These are phyloP conservation scores for Drosophila lowei DNA, from an alignment of 1,140 invertebrate species.

Conservation along the genomic window DNA sequence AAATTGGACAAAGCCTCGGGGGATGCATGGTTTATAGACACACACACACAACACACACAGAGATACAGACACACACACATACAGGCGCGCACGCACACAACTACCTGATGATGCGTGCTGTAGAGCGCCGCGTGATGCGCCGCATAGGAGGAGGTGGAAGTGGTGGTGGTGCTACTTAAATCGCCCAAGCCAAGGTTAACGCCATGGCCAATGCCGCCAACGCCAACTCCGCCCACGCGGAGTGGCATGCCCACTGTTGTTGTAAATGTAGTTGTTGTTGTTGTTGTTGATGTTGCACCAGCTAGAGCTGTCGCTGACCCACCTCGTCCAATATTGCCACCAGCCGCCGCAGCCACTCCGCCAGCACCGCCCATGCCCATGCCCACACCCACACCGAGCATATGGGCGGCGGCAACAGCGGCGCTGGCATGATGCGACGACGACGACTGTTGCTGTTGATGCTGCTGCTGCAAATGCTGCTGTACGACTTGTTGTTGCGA, in stretches of 20 bases:
- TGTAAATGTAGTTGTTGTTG: constrained; percentile 63
- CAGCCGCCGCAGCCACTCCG: constrained; percentile 27
- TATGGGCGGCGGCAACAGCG: constrained; percentile 60
- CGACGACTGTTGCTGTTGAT: constrained; percentile 28
- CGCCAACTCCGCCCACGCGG: constrained; percentile 44
- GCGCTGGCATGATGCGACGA: constrained; percentile 56
- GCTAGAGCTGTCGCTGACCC: constrained; percentile 66
- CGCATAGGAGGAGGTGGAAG: constrained; percentile 56
- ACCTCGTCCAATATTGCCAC: constrained; percentile 69
- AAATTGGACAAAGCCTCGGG: constrained; percentile 25
- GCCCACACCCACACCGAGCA: constrained; percentile 48
- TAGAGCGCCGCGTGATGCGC: constrained; percentile 71
- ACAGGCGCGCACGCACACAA: constrained; percentile 59
- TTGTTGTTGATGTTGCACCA: constrained; percentile 47
- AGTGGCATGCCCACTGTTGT: constrained; percentile 54
- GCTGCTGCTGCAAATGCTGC: constrained; percentile 51
- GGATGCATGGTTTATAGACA: constrained; percentile 28
- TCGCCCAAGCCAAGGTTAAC: constrained; percentile 47
- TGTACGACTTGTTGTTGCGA: constrained; percentile 25
- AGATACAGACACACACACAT: constrained; percentile 30
- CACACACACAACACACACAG: constrained; percentile 40
- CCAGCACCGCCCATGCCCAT: constrained; percentile 34
- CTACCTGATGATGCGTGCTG: constrained; percentile 79
- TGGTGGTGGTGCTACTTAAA: constrained; percentile 68
- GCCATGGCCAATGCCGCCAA: constrained; percentile 30